Percentiles rank a stretch among this genome's conserved stretches.
Evolutionary conservation across 2,797 vertebrate species (phyloP).

Genomic region (Trachurus trachurus): DNA sequence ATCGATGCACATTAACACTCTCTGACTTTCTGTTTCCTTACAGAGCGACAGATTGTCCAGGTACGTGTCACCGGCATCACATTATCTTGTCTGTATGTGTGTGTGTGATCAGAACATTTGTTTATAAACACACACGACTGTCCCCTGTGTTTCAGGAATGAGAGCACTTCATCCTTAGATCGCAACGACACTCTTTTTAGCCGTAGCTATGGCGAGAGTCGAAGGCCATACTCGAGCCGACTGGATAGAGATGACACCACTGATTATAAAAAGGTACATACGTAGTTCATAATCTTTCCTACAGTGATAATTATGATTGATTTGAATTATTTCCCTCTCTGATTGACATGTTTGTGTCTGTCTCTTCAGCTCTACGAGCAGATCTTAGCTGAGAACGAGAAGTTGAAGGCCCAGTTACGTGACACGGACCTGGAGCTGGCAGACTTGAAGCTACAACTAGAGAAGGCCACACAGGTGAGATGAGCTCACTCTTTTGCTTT

Average conservation of each 20-base stretch:
- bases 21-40: slow-evolving; percentile 44
- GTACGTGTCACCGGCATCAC: slow-evolving; percentile 80
- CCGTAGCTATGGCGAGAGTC: slow-evolving; percentile 89
- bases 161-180: slow-evolving; percentile 85
- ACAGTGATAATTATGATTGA: too few species aligned
- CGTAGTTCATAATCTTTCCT: background rate
- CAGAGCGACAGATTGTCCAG: slow-evolving; percentile 94
- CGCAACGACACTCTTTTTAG: slow-evolving; percentile 88
- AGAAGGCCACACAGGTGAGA: slow-evolving; percentile 96
- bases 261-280: slow-evolving; percentile 97
- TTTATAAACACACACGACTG: background rate
- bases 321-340: background rate
- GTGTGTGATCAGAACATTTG: background rate
- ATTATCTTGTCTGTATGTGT: rapidly evolving
- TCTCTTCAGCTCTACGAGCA: slow-evolving; percentile 94
- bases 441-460: slow-evolving; percentile 96
- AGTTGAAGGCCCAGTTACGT: slow-evolving; percentile 97
- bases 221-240: slow-evolving; percentile 90
- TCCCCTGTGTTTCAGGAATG: slow-evolving; percentile 80
- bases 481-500: rapidly evolving
- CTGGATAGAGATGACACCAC: slow-evolving; percentile 93
- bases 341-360: background rate
- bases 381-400: slow-evolving; percentile 98
- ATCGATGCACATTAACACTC: slow-evolving; percentile 12
- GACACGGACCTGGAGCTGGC: slow-evolving; percentile 96